These are phyloP conservation scores for Pogonomyrmex californicus DNA, from an alignment of 1,140 invertebrate species.

Conservation along the genomic window DNA sequence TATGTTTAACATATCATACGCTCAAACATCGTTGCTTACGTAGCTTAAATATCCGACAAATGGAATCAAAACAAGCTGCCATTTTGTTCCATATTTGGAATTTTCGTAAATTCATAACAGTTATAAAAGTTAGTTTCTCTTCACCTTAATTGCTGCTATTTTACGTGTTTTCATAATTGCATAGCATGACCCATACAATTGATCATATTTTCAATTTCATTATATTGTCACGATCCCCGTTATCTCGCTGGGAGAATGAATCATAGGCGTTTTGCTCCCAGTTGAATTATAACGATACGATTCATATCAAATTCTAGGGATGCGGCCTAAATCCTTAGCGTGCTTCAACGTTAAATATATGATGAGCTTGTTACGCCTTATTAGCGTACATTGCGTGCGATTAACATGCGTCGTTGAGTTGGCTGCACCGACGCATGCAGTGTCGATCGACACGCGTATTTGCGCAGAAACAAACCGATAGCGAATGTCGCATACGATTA, in stretches of 20 bases:
- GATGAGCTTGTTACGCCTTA: constrained; percentile 41
- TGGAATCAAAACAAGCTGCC: neutral
- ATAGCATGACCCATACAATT: neutral
- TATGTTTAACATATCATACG: neutral
- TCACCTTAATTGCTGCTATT: neutral
- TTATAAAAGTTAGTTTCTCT: neutral
- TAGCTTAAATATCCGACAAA: neutral
- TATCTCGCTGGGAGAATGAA: constrained; percentile 51
- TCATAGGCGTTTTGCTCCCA: neutral
- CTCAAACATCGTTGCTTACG: too few relatives aligned
- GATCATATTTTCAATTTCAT: constrained; percentile 14
- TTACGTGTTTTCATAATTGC: constrained; percentile 24
- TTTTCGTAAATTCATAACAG: neutral
- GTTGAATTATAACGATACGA: constrained; percentile 45
- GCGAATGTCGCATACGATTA: constrained; percentile 16
- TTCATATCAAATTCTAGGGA: constrained; percentile 12
- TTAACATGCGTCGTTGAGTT: constrained; percentile 40
- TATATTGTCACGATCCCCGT: constrained; percentile 28
- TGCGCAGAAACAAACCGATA: constrained; percentile 8
- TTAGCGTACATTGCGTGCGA: constrained; percentile 32
- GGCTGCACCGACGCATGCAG: neutral
- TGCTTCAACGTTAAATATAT: constrained; percentile 21
- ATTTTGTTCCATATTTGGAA: neutral
- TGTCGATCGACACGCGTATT: neutral
- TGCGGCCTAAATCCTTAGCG: constrained; percentile 16